phyloP scores from a whole-genome alignment of 2,797 vertebrate genomes.

The Dallia pectoralis region DNA sequence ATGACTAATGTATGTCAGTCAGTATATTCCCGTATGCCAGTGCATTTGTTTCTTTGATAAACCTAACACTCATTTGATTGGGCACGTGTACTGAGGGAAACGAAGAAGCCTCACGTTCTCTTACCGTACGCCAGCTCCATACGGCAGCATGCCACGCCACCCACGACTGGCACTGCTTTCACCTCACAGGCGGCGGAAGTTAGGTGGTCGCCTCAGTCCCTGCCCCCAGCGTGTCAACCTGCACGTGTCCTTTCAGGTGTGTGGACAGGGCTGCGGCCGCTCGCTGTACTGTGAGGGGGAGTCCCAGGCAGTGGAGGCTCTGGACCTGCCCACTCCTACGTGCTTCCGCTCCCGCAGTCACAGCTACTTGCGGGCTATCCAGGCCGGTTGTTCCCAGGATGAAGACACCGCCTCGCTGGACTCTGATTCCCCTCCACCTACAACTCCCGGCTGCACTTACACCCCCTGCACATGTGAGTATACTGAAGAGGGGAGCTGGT shows the following conservation, averaged over 20 bases:
- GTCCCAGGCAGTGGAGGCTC: constrained; percentile 82
- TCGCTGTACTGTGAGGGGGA: constrained; percentile 84
- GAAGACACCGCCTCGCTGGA: constrained; percentile 89
- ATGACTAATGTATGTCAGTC: neutral
- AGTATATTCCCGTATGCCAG: neutral
- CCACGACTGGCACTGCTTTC: constrained; percentile 5
- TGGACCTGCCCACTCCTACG: constrained; percentile 90
- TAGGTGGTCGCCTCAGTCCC: constrained; percentile 16
- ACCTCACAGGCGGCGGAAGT: neutral
- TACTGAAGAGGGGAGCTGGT: neutral
- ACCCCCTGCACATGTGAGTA: constrained; percentile 88
- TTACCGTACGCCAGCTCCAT: neutral
- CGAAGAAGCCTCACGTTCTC: neutral
- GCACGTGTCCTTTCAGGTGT: constrained; percentile 75
- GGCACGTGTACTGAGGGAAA: neutral
- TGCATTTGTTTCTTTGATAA: neutral
- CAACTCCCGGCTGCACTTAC: constrained; percentile 79
- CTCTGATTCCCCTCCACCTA: constrained; percentile 88
- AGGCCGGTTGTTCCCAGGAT: constrained; percentile 97
- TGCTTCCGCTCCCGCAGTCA: constrained; percentile 98
- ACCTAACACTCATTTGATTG: constrained; percentile 11
- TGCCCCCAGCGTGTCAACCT: constrained; percentile 35
- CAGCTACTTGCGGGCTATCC: constrained; percentile 98
- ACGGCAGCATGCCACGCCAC: constrained; percentile 9
- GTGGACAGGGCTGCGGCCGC: constrained; percentile 80